A percentile compares a stretch with the other conserved stretches of the same genome.
phyloP scores from a whole-genome alignment of 2,113 vertebrate genomes.

The Eclectus roratus region DNA sequence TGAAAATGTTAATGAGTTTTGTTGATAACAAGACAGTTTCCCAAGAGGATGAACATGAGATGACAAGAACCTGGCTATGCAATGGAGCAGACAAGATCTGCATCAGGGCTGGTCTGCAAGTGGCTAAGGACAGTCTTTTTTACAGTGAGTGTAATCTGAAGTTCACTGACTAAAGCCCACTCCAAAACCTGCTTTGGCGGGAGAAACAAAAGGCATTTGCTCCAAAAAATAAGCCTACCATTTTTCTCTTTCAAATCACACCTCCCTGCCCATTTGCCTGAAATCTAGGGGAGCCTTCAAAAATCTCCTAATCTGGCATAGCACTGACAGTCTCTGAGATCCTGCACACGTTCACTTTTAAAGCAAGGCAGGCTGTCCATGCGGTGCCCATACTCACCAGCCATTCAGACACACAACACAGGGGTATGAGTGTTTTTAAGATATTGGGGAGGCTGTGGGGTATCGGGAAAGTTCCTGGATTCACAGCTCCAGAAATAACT shows the following conservation, averaged over 20 bases:
- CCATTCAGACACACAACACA: background rate
- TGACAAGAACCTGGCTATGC: background rate
- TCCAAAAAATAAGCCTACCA: background rate
- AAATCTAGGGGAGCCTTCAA: background rate
- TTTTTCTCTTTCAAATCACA: background rate
- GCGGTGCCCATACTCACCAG: background rate
- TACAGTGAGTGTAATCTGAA: background rate
- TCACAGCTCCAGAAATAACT: background rate
- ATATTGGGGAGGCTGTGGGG: background rate
- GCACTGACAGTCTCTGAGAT: background rate
- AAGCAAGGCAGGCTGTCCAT: background rate
- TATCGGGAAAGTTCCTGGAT: background rate
- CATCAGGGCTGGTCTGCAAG: background rate
- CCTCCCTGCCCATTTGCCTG: background rate
- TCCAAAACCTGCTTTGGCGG: background rate
- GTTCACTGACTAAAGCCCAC: background rate
- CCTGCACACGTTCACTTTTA: accelerated
- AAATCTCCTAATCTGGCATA: background rate
- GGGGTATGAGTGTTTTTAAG: background rate
- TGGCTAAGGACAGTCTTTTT: background rate
- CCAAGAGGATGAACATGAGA: background rate
- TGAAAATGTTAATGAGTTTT: background rate
- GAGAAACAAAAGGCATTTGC: background rate
- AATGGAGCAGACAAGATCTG: background rate
- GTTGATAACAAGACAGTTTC: background rate